These are phyloP conservation scores for Campoletis sonorensis DNA, from an alignment of 1,140 invertebrate species.

Conservation along the genomic window DNA sequence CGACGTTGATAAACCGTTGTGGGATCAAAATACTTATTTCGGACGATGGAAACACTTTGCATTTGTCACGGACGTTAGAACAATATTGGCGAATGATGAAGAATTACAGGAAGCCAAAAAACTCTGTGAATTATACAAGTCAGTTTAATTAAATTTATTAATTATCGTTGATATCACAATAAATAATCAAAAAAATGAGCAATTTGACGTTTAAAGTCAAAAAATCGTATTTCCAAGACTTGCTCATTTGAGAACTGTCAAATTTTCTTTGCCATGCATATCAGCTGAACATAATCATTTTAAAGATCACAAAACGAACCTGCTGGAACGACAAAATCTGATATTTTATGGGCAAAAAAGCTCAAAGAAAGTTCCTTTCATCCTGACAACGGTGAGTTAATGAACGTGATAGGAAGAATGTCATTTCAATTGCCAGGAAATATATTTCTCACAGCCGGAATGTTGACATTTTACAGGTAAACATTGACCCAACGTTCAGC, in stretches of 20 bases:
- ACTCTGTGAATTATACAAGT: constrained; percentile 77
- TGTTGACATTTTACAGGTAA: constrained; percentile 78
- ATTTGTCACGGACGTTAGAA: constrained; percentile 82
- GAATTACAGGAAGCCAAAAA: constrained; percentile 79
- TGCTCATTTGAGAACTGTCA: too few species aligned
- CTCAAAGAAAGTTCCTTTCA: constrained; percentile 76
- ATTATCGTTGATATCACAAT: too few species aligned
- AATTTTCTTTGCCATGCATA: background rate
- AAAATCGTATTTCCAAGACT: too few species aligned
- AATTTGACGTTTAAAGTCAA: too few species aligned
- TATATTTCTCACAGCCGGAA: constrained; percentile 78
- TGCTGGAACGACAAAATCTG: constrained; percentile 63
- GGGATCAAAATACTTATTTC: constrained; percentile 80
- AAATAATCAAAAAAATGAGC: too few species aligned
- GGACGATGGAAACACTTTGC: constrained; percentile 84
- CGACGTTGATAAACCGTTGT: constrained; percentile 79
- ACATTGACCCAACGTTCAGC: background rate
- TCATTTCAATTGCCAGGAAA: constrained; percentile 80
- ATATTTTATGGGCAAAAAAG: constrained; percentile 71
- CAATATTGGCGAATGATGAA: constrained; percentile 75
- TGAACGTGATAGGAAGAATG: constrained; percentile 78
- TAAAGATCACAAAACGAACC: constrained; percentile 67
- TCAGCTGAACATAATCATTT: constrained; percentile 25
- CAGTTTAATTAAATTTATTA: background rate
- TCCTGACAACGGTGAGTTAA: constrained; percentile 75